phyloP scores from a whole-genome alignment of 2,113 vertebrate species.

The Lontra canadensis region DNA sequence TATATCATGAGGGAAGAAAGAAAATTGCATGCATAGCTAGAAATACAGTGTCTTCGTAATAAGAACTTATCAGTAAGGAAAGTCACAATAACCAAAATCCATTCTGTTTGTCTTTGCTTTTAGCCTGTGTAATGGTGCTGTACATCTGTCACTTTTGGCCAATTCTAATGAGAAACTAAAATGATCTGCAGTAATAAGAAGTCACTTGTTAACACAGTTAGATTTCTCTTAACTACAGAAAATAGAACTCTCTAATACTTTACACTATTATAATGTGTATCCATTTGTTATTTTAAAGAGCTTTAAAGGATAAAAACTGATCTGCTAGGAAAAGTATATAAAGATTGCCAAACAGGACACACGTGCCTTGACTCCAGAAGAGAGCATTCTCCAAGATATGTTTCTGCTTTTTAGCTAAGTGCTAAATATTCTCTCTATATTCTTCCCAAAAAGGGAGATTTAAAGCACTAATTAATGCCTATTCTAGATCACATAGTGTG shows the following conservation, averaged over 20 bases:
- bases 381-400: conserved; percentile 41
- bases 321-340: conserved; percentile 57
- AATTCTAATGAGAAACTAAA: conserved; percentile 69
- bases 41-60: not conserved
- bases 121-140: conserved; percentile 55
- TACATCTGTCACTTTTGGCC: conserved; percentile 64
- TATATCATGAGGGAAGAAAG: not conserved
- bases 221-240: conserved; percentile 64
- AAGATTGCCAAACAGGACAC: conserved; percentile 56
- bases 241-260: conserved; percentile 63
- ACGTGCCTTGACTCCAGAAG: conserved; percentile 57
- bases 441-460: conserved; percentile 28
- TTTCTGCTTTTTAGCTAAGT: conserved; percentile 58
- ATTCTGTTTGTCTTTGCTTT: not conserved
- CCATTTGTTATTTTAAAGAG: conserved; percentile 75
- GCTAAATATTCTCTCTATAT: not conserved
- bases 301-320: conserved; percentile 69
- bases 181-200: conserved; percentile 68
- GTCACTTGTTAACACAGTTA: conserved; percentile 57
- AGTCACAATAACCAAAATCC: not conserved
- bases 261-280: conserved; percentile 69
- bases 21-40: not conserved
- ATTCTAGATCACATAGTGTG: conserved; percentile 39
- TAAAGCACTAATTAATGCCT: conserved; percentile 66
- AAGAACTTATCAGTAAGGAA: not conserved